Percentiles rank a stretch among this genome's conserved stretches.
phyloP scores from a whole-genome alignment of 2,797 vertebrate species.

The Anabacerthia variegaticeps region DNA sequence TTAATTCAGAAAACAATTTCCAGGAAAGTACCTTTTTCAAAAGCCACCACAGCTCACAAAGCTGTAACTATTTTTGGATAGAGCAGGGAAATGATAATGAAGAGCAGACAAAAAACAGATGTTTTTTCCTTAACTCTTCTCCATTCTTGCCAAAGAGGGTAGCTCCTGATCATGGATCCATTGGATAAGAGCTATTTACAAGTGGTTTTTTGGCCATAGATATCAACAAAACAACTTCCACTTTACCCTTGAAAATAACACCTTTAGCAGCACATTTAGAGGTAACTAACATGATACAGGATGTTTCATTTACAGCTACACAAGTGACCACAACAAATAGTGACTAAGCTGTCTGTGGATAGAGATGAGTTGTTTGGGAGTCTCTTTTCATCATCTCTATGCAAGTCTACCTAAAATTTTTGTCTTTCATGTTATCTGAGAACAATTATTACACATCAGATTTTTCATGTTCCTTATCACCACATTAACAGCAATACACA shows the following conservation, averaged over 20 bases:
- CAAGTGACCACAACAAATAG: not conserved
- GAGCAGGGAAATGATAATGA: not conserved
- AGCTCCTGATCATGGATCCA: rapidly evolving
- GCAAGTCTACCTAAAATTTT: not conserved
- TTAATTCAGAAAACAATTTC: not conserved
- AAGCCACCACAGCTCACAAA: not conserved
- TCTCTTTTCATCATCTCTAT: not conserved
- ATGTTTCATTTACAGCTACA: not conserved
- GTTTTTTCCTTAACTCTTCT: not conserved
- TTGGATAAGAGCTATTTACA: not conserved
- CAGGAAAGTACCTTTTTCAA: not conserved
- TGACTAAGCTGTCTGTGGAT: not conserved
- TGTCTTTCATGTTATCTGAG: not conserved
- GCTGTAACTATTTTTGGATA: not conserved
- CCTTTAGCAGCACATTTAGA: not conserved
- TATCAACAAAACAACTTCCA: not conserved
- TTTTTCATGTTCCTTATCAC: not conserved
- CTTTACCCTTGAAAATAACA: not conserved
- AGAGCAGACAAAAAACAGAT: not conserved
- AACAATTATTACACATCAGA: not conserved
- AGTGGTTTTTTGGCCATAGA: not conserved
- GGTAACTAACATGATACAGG: not conserved
- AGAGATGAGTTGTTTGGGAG: not conserved
- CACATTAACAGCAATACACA: rapidly evolving
- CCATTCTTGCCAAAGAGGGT: not conserved